Evolutionary conservation across 2,113 vertebrate genomes (phyloP).

Genomic region (Puntigrus tetrazona): DNA sequence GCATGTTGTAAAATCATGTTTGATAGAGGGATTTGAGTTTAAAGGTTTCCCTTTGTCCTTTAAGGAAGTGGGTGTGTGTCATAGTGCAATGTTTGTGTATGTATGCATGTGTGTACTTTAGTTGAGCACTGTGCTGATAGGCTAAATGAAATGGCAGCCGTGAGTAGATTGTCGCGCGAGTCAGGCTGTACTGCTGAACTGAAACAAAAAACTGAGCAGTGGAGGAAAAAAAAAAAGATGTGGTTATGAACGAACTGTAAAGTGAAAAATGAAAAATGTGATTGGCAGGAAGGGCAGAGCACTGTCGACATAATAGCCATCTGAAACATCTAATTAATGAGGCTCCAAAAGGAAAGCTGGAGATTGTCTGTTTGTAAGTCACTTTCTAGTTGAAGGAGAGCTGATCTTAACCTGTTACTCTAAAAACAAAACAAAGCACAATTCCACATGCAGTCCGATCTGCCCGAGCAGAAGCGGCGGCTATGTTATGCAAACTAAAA

Average conservation of each 20-base stretch:
- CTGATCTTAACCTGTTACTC: neutral
- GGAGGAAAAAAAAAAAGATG: neutral
- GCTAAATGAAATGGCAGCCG: constrained; percentile 28
- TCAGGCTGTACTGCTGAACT: neutral
- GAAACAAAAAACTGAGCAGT: neutral
- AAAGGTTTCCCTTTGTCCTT: constrained; percentile 70
- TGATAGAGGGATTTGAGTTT: constrained; percentile 29
- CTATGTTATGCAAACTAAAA: neutral
- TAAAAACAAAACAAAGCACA: constrained; percentile 37
- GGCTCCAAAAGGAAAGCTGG: neutral
- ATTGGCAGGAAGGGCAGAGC: constrained; percentile 28
- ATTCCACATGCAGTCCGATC: constrained; percentile 1
- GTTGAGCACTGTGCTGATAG: neutral
- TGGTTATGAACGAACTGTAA: neutral
- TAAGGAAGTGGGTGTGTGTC: constrained; percentile 17
- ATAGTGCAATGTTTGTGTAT: constrained; percentile 31
- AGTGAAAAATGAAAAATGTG: constrained; percentile 7
- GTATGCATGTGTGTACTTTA: constrained; percentile 50
- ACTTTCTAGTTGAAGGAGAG: constrained; percentile 26
- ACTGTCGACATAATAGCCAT: neutral
- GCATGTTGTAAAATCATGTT: neutral
- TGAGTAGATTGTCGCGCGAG: constrained; percentile 25
- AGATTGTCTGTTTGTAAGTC: constrained; percentile 27
- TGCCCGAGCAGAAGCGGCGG: neutral
- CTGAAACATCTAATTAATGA: constrained; percentile 1